Base-by-base conservation (phyloP, 2,113 vertebrate species). In the Rhizomys pruinosus region DNA sequence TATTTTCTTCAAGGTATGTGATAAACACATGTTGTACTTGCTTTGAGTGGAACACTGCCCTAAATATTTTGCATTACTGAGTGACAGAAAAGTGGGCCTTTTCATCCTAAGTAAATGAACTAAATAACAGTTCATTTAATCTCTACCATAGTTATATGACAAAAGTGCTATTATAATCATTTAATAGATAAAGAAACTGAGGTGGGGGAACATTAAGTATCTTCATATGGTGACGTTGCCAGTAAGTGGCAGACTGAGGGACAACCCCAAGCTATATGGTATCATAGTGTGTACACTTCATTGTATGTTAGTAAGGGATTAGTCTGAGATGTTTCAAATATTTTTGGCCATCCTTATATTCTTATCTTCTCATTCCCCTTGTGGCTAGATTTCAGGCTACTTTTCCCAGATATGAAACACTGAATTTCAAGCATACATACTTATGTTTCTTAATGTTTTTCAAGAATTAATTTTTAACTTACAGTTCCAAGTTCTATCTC, bases 91-190 rank as follows among this genome's bases (percentile, higher is more conserved):
- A n/a, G n/a, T n/a, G n/a, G n/a, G n/a, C n/a, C n/a, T n/a, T n/a
- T n/a, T n/a, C n/a, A n/a, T n/a, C n/a, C n/a, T n/a, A n/a, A n/a
- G n/a, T n/a, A n/a, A n/a, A n/a, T n/a, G n/a, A n/a, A n/a, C n/a
- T n/a, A 95, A 84, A 84, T 63, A 79, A 19, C 32, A 81, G 77
- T 52, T 22, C 17, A 47, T 92, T 93, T 89, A 79, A 84, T 93
- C 47, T 5, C 93, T 11, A 66, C n/a, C 2, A 73, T 2, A 78
- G 71, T 22, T 5, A 87, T 59, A 39, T 81, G 29, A 64, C 32
- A 1, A 52, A 57, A 52, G 19, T 42, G 47, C 17, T 27, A 47
- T 84, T 78, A 42, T 80, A 84, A n/a, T 84, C 17, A 89, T 84
- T 76, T 90, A 42, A 79, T 32, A 91, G 34, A 77, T 81, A 55